Evolutionary conservation across 1,140 invertebrate species (phyloP).

Genomic region (Aporrectodea caliginosa): DNA sequence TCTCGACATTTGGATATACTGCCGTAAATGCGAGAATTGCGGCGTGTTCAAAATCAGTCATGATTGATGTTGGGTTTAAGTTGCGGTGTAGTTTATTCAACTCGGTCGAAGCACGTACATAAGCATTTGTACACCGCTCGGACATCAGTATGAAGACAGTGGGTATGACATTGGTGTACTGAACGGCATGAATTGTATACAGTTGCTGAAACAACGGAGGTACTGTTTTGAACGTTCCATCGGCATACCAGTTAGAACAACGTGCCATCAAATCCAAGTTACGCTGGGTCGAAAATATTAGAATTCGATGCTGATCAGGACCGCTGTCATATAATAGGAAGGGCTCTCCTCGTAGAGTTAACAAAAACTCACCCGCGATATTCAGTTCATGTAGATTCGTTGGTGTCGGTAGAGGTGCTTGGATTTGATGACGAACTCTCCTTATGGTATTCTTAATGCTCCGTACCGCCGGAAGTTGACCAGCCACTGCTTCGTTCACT

Average conservation of each 20-base stretch:
- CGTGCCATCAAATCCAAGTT: constrained; percentile 19
- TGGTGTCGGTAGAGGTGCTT: too few relatives aligned
- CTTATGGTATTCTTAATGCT: too few relatives aligned
- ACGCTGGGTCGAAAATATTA: constrained; percentile 6
- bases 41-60: constrained; percentile 28
- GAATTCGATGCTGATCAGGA: neutral
- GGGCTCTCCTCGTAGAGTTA: too few relatives aligned
- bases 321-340: neutral
- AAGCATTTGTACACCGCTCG: neutral
- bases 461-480: too few relatives aligned
- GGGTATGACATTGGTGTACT: constrained; percentile 17
- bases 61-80: constrained; percentile 22
- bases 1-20: too few relatives aligned
- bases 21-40: too few relatives aligned
- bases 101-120: neutral
- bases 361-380: too few relatives aligned
- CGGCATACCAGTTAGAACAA: constrained; percentile 19
- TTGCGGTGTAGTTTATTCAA: neutral
- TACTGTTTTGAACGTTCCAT: constrained; percentile 32
- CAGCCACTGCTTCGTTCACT: too few relatives aligned
- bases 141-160: neutral
- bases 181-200: constrained; percentile 30
- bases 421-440: too few relatives aligned
- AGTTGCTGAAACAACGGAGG: constrained; percentile 28
- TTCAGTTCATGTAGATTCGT: too few relatives aligned